A percentile compares a stretch with the other conserved stretches of the same genome.
These are phyloP conservation scores for Cryptotis parvus DNA, from an alignment of 2,113 vertebrate genomes.

Conservation along the genomic window DNA sequence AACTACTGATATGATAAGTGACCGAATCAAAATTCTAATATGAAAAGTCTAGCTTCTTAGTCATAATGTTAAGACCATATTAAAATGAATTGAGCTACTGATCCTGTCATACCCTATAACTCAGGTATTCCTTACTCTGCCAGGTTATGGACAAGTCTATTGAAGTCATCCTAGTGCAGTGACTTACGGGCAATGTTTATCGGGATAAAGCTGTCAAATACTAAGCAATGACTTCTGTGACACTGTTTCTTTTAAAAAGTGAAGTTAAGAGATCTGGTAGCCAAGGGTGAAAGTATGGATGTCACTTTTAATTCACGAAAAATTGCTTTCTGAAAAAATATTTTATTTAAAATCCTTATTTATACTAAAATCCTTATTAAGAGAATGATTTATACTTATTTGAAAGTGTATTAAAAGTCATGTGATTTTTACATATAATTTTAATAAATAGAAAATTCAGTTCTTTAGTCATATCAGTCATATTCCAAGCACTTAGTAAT, in stretches of 20 bases:
- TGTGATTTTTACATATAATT: not conserved
- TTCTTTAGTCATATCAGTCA: not conserved
- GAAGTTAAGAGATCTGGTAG: not conserved
- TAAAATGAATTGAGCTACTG: no score
- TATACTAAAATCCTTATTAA: no score
- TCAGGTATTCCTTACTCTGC: not conserved
- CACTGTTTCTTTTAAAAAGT: not conserved
- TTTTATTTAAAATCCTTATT: not conserved
- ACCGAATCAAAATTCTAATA: not conserved
- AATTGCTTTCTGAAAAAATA: not conserved
- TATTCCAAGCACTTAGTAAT: not conserved
- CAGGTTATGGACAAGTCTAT: not conserved
- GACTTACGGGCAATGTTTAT: not conserved
- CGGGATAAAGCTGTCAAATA: not conserved
- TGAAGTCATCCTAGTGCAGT: not conserved
- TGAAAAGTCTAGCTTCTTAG: not conserved
- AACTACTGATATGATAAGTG: not conserved
- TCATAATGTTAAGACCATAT: not conserved
- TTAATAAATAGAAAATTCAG: constrained; percentile 30
- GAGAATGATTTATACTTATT: not conserved
- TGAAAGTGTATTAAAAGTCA: not conserved
- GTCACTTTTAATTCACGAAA: not conserved
- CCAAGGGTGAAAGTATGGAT: not conserved
- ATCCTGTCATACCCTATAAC: not conserved
- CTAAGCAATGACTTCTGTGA: not conserved